Evolutionary conservation across 2,888 invertebrate species (phyloP).

Genomic region (Amblyjoppa fuscipennis): DNA sequence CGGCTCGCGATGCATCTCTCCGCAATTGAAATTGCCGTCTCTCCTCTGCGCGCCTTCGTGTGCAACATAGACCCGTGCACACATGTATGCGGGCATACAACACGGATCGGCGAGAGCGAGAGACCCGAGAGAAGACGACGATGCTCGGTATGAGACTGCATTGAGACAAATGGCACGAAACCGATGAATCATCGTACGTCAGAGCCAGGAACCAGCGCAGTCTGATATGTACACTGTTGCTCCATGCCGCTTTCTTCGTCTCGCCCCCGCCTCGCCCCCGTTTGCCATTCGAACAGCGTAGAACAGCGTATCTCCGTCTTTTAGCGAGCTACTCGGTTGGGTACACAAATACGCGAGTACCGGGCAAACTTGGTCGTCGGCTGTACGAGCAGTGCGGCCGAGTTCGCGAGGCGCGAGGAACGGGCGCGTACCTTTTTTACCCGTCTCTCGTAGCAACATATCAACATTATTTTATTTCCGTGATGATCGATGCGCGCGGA

Average conservation of each 20-base stretch:
- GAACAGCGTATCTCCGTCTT: constrained; percentile 7
- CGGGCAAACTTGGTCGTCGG: constrained; percentile 27
- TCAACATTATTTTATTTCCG: not conserved
- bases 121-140: constrained; percentile 44
- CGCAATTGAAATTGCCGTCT: constrained; percentile 78
- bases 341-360: constrained; percentile 26
- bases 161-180: constrained; percentile 80
- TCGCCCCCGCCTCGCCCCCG: constrained; percentile 4
- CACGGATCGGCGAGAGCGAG: not conserved
- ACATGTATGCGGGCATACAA: not conserved
- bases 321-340: constrained; percentile 26
- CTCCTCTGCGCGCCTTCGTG: not conserved
- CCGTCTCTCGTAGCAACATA: not conserved
- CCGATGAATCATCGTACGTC: constrained; percentile 81
- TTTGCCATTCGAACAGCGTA: constrained; percentile 3
- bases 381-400: constrained; percentile 12
- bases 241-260: constrained; percentile 32
- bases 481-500: constrained; percentile 16
- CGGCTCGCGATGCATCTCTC: constrained; percentile 72
- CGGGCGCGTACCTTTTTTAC: not conserved
- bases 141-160: constrained; percentile 76
- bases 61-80: not conserved
- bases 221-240: constrained; percentile 12
- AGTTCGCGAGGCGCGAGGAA: constrained; percentile 9
- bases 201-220: constrained; percentile 74